Evolutionary conservation across 1,140 invertebrate genomes (phyloP), one percentile per base, ranked within the genome.

Genomic region (Heliconius hewitsoni): DNA sequence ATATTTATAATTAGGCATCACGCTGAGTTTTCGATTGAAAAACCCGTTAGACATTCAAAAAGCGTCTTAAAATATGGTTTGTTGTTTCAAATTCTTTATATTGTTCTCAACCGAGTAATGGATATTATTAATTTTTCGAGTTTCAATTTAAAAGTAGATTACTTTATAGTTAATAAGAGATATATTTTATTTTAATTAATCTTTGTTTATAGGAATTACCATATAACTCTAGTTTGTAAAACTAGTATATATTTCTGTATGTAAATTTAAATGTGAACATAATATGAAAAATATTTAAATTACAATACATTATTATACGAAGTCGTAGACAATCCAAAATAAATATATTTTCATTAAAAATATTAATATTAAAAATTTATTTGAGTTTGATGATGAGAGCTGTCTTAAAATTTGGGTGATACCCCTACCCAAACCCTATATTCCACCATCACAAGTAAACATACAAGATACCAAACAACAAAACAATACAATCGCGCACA

Each of bases 1-100:
- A 91, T 89, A 86, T 78, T 84, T 89, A 86, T 92, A 90, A 91
- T 91, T 89, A 88, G 86, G 84, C 73, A 23, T 79, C 91, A 89
- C 71, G 86, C 90, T 92, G 91, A 37, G 91, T 76, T 8, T 83
- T 52, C 87, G 89, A 92, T 92, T 92, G 89, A 92, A 92, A 91
- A 92, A 88, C 87, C 84, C 87, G 78, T 72, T 77, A 82, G 74
- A 74, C 81, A 73, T 73, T 79, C 37, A 73, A 23, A 50, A 81
- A 82, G 79, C 81, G 73, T 73, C 46, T 77, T 88, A 81, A 85
- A 82, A 83, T 86, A 87, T 86, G 82, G 80, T 87, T 82, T 80
- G 81, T 77, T 84, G 80, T 82, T 78, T 71, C 79, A 73, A 74
- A 79, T 50, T 74, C 74, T 75, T 81, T 66, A 76, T 78, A 83